phyloP scores from a whole-genome alignment of 2,888 invertebrate species.

The Nasonovia ribisnigri region DNA sequence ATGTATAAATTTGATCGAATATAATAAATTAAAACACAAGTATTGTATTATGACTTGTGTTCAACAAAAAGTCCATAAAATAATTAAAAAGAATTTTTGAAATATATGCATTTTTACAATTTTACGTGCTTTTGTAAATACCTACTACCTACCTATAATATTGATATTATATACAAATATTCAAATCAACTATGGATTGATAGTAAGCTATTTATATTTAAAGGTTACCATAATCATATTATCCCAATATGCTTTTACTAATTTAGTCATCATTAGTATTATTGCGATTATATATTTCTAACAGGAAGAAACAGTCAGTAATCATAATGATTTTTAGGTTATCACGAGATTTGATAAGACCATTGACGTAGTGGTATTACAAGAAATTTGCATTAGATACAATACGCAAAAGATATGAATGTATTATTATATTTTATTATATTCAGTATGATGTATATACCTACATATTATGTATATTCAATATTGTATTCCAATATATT shows the following conservation, averaged over 20 bases:
- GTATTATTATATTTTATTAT: background rate
- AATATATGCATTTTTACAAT: background rate
- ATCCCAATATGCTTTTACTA: background rate
- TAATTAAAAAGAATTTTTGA: background rate
- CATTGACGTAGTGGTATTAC: background rate
- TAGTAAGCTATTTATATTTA: background rate
- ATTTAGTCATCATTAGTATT: background rate
- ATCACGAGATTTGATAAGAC: slow-evolving; percentile 10
- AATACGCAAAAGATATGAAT: background rate
- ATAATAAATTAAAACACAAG: background rate
- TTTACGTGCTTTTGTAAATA: background rate
- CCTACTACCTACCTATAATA: no score
- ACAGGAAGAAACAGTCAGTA: background rate
- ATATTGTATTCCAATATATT: background rate
- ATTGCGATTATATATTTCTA: background rate
- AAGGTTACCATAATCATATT: background rate
- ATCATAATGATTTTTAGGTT: background rate
- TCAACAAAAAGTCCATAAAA: background rate
- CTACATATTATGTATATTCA: background rate
- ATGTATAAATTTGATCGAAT: background rate
- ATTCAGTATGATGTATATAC: background rate
- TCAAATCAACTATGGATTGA: background rate
- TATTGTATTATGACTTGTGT: background rate
- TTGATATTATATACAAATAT: background rate
- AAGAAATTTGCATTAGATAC: background rate